phyloP scores from a whole-genome alignment of 2,113 vertebrate species.

The Trogon melanurus region DNA sequence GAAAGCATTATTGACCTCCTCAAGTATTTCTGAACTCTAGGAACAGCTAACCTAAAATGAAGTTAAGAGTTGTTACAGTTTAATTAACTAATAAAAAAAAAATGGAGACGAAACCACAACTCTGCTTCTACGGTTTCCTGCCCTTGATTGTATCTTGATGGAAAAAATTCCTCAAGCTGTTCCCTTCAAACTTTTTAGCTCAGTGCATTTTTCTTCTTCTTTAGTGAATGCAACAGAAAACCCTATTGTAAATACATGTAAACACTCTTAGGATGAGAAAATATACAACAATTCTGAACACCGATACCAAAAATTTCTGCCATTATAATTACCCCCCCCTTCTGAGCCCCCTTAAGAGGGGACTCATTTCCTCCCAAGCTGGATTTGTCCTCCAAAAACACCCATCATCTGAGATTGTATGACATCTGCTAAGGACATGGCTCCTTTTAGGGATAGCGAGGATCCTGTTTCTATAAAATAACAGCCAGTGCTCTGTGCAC shows the following conservation, averaged over 20 bases:
- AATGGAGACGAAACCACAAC: slow-evolving; percentile 11
- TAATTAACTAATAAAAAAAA: slow-evolving; percentile 61
- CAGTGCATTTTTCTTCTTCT: not conserved
- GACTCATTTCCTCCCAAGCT: not conserved
- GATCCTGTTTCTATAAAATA: not conserved
- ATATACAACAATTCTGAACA: not conserved
- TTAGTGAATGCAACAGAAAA: slow-evolving; percentile 38
- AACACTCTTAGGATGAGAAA: not conserved
- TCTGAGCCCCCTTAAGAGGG: not conserved
- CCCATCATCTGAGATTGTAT: not conserved
- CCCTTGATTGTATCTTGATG: slow-evolving; percentile 55
- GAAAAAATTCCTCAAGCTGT: slow-evolving; percentile 37
- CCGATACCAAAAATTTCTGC: not conserved
- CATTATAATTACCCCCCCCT: not conserved
- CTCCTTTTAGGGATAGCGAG: not conserved
- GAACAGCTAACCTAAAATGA: slow-evolving; percentile 51
- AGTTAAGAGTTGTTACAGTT: slow-evolving; percentile 2
- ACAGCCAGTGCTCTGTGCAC: not conserved
- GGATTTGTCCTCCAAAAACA: not conserved
- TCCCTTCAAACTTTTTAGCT: slow-evolving; percentile 34
- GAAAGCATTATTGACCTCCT: slow-evolving; percentile 10
- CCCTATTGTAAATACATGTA: not conserved
- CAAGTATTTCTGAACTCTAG: slow-evolving; percentile 35
- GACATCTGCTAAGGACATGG: not conserved
- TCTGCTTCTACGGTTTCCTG: slow-evolving; percentile 40